Evolutionary conservation across 2,888 invertebrate genomes (phyloP).

Genomic region (Amphipoea oculea): DNA sequence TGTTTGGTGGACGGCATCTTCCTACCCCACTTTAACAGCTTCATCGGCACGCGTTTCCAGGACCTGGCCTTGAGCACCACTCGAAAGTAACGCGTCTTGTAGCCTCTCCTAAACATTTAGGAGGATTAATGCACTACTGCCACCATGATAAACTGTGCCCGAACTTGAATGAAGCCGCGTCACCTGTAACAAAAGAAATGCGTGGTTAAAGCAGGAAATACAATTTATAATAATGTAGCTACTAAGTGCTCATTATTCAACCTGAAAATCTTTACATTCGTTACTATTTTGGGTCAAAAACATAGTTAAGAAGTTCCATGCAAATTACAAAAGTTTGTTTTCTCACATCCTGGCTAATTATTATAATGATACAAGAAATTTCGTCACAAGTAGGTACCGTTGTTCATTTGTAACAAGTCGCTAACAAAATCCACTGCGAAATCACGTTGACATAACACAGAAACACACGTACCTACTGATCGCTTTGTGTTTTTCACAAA

Average conservation of each 20-base stretch:
- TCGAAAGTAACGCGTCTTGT: slow-evolving; percentile 83
- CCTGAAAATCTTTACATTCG: background rate
- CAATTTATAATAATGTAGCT: background rate
- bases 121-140: slow-evolving; percentile 68
- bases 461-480: slow-evolving; percentile 40
- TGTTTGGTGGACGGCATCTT: slow-evolving; percentile 96
- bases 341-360: background rate
- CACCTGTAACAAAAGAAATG: slow-evolving; percentile 61
- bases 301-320: background rate
- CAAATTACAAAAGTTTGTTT: background rate
- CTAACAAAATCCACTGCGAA: slow-evolving; percentile 33
- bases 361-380: slow-evolving; percentile 15
- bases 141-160: slow-evolving; percentile 47
- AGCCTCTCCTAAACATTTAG: slow-evolving; percentile 84
- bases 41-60: slow-evolving; percentile 86
- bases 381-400: slow-evolving; percentile 3
- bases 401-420: slow-evolving; percentile 13
- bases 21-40: slow-evolving; percentile 85
- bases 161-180: slow-evolving; percentile 20
- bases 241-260: background rate
- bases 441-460: slow-evolving; percentile 33
- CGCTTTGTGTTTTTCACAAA: slow-evolving; percentile 66
- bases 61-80: slow-evolving; percentile 80
- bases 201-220: background rate
- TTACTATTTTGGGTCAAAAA: background rate